Percentiles rank a stretch among this genome's conserved stretches.
Conservation (phyloP, 2,888 invertebrate species). For the Hoplodrina blanda region DNA sequence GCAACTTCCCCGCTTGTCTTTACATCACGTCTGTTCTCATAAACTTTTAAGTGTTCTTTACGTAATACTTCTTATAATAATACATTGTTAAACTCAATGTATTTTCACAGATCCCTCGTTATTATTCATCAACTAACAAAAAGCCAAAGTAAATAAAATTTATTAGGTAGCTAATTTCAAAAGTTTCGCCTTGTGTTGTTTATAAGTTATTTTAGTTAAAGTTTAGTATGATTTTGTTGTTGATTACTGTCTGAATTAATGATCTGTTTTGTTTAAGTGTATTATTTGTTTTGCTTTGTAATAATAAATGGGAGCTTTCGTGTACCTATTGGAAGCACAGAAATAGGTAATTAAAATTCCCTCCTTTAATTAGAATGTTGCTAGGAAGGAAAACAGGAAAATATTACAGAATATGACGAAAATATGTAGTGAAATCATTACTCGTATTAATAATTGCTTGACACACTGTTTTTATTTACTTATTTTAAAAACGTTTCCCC, state of each 20-base stretch:
- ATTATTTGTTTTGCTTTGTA: conserved; percentile 16
- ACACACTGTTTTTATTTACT: too few relatives aligned
- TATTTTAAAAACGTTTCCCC: too few relatives aligned
- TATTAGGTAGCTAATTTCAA: conserved; percentile 55
- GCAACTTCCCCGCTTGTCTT: conserved; percentile 55
- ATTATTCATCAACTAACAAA: conserved; percentile 66
- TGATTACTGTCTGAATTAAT: conserved; percentile 47
- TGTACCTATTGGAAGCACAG: neutral
- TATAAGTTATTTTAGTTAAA: conserved; percentile 61
- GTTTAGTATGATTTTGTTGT: conserved; percentile 59
- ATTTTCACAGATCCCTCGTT: conserved; percentile 62
- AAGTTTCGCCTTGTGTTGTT: conserved; percentile 66
- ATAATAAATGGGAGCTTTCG: neutral
- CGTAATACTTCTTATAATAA: conserved; percentile 58
- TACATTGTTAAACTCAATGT: conserved; percentile 52
- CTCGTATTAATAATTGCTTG: too few relatives aligned
- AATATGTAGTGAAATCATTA: too few relatives aligned
- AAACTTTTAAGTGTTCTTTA: conserved; percentile 59
- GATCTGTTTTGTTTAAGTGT: conserved; percentile 24
- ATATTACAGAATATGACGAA: neutral
- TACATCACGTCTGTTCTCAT: conserved; percentile 59
- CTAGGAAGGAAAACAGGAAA: neutral
- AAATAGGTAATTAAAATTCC: neutral
- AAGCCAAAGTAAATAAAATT: conserved; percentile 66
- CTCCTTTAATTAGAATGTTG: neutral